A percentile compares a stretch with the other conserved stretches of the same genome.
Conservation (phyloP, 2,888 invertebrate genomes). For the Drosophila fulvimacula region DNA sequence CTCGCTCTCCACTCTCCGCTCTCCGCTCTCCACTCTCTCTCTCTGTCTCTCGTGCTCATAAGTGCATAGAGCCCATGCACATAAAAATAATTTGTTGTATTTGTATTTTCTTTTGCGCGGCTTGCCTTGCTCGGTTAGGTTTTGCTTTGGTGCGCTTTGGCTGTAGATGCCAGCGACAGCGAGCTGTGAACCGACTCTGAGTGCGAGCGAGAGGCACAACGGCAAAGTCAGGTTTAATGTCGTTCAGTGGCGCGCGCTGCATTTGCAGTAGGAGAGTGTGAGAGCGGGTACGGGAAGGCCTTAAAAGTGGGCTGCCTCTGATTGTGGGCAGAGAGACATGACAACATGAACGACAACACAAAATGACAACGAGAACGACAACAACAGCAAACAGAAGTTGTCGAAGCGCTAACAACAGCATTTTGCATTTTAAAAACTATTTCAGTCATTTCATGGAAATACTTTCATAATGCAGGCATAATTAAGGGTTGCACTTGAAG, state of each 20-base stretch:
- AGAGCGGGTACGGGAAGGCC: not conserved
- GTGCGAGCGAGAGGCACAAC: slow-evolving; percentile 27
- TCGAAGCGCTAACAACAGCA: slow-evolving; percentile 18
- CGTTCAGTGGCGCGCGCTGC: slow-evolving; percentile 74
- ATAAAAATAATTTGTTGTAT: slow-evolving; percentile 57
- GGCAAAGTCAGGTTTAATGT: slow-evolving; percentile 81
- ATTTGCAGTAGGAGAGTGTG: slow-evolving; percentile 48
- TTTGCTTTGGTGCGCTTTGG: slow-evolving; percentile 27
- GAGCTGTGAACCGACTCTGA: slow-evolving; percentile 6
- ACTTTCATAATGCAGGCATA: slow-evolving; percentile 2
- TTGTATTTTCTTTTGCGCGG: slow-evolving; percentile 56
- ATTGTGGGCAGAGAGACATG: slow-evolving; percentile 33
- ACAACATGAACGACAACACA: slow-evolving; percentile 30
- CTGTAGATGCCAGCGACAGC: slow-evolving; percentile 19
- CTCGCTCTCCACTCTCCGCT: slow-evolving; percentile 8
- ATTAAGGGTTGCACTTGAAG: not conserved
- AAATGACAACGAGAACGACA: slow-evolving; percentile 7
- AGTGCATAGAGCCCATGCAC: slow-evolving; percentile 55
- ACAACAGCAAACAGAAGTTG: slow-evolving; percentile 3
- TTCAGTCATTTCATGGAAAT: slow-evolving; percentile 9
- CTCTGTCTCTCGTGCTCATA: slow-evolving; percentile 16
- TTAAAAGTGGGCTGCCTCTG: slow-evolving; percentile 31
- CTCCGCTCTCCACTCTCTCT: slow-evolving; percentile 18
- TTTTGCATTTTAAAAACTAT: slow-evolving; percentile 24
- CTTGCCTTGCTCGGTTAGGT: slow-evolving; percentile 64